phyloP scores from a whole-genome alignment of 2,113 vertebrate genomes.

The Electrona antarctica region DNA sequence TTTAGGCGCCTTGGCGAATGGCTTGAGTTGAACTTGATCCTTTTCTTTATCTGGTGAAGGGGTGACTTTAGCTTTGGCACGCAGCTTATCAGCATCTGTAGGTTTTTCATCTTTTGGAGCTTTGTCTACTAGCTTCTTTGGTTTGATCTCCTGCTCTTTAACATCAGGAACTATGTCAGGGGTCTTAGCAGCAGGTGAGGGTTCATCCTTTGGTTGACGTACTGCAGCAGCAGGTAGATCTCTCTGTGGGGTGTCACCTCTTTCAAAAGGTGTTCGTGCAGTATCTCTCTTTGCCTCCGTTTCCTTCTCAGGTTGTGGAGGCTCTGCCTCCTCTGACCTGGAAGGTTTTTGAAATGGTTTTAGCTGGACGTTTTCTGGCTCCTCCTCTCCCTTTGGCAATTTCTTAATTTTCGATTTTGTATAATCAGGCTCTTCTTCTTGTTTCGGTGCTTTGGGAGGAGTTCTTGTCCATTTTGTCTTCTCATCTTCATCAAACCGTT shows the following conservation, averaged over 20 bases:
- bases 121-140: constrained; percentile 26
- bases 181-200: background rate
- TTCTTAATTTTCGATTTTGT: constrained; percentile 64
- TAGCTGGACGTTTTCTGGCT: constrained; percentile 56
- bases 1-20: constrained; percentile 39
- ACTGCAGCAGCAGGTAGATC: constrained; percentile 23
- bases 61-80: constrained; percentile 28
- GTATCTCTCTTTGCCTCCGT: constrained; percentile 31
- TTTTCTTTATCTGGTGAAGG: constrained; percentile 43
- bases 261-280: constrained; percentile 11
- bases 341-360: constrained; percentile 65
- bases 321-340: constrained; percentile 37
- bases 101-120: constrained; percentile 38
- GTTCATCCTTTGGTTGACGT: constrained; percentile 29
- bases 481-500: constrained; percentile 37
- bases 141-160: background rate
- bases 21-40: constrained; percentile 51
- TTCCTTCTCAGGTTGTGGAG: constrained; percentile 34
- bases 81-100: constrained; percentile 23
- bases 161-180: background rate
- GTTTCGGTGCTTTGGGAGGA: constrained; percentile 34
- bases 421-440: constrained; percentile 48
- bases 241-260: constrained; percentile 30
- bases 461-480: constrained; percentile 56
- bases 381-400: constrained; percentile 53